phyloP scores from a whole-genome alignment of 2,113 vertebrate species.

The Fregata magnificens region DNA sequence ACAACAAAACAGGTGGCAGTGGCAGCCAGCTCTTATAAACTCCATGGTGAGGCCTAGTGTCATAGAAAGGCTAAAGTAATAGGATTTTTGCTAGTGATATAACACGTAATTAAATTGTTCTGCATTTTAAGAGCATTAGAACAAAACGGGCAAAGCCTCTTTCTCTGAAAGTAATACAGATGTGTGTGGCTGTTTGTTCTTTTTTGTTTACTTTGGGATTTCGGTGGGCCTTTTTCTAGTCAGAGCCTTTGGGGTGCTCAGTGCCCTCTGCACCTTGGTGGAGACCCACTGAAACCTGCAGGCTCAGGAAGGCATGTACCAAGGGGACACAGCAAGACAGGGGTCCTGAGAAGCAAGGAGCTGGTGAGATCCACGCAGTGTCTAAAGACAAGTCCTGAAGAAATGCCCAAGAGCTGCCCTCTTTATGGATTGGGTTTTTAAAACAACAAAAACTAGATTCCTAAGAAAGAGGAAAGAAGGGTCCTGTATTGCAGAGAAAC shows the following conservation, averaged over 20 bases:
- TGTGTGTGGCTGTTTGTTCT: neutral
- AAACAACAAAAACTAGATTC: neutral
- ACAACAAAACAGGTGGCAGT: neutral
- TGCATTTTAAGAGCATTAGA: neutral
- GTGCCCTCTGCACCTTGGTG: neutral
- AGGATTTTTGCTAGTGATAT: neutral
- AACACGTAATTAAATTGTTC: neutral
- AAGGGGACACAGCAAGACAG: neutral
- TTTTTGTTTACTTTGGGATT: neutral
- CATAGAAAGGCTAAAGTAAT: neutral
- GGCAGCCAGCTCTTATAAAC: neutral
- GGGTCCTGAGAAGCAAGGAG: neutral
- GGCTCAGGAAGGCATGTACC: fast-evolving
- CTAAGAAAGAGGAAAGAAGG: neutral
- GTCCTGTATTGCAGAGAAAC: neutral
- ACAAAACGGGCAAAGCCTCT: neutral
- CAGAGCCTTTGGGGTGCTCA: neutral
- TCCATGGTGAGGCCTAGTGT: neutral
- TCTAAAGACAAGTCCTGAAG: neutral
- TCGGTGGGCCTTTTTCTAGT: neutral
- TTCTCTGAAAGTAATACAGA: neutral
- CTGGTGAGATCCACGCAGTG: neutral
- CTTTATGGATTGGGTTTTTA: neutral
- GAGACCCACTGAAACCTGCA: neutral
- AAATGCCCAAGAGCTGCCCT: neutral